These are phyloP conservation scores for Lithosia quadra DNA, from an alignment of 2,888 invertebrate genomes.

Conservation along the genomic window DNA sequence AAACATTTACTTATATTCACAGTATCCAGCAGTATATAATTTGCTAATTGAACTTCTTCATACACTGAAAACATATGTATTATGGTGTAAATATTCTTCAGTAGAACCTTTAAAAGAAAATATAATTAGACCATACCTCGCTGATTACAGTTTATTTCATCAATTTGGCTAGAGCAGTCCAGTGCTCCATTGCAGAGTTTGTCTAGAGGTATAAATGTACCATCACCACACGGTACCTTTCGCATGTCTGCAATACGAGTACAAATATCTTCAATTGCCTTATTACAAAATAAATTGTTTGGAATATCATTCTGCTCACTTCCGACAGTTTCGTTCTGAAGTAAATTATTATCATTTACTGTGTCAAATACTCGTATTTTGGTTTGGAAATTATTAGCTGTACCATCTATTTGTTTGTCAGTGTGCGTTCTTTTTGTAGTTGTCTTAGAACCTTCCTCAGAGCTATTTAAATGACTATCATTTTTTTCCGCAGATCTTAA, in stretches of 20 bases:
- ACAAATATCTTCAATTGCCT: background rate
- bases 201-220: constrained; percentile 9
- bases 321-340: background rate
- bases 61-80: background rate
- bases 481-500: background rate
- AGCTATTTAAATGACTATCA: background rate
- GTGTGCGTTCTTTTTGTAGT: background rate
- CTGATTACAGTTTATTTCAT: background rate
- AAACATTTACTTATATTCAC: background rate
- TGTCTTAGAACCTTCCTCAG: background rate
- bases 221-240: constrained; percentile 4
- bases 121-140: background rate
- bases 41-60: background rate
- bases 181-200: constrained; percentile 2
- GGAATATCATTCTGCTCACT: background rate
- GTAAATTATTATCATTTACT: background rate
- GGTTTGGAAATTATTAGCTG: background rate
- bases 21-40: background rate
- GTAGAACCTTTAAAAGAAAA: background rate
- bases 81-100: background rate
- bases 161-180: constrained; percentile 5
- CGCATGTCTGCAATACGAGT: background rate
- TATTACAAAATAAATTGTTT: background rate
- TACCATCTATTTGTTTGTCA: background rate
- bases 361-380: background rate